These are phyloP conservation scores for Damaliscus lunatus DNA, from an alignment of 2,113 vertebrate genomes.

Conservation along the genomic window DNA sequence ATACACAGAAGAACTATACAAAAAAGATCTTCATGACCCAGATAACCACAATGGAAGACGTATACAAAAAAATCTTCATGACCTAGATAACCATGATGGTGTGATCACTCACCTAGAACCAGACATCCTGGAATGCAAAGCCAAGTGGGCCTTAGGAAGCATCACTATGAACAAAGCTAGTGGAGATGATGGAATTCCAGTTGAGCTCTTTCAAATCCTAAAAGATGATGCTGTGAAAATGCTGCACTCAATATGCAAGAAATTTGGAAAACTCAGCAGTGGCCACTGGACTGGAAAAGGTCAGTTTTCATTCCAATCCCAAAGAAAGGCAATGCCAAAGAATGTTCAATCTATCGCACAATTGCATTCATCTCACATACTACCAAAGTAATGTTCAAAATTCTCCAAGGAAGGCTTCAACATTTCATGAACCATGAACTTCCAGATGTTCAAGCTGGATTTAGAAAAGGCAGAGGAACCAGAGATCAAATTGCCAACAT, in stretches of 20 bases:
- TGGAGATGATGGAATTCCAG: not conserved
- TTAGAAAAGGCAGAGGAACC: not conserved
- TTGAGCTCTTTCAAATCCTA: not conserved
- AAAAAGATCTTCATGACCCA: not conserved
- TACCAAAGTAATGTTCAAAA: not conserved
- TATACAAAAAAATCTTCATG: not conserved
- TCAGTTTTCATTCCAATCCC: not conserved
- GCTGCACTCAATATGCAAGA: not conserved
- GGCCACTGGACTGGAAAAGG: not conserved
- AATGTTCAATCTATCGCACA: not conserved
- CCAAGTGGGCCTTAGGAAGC: not conserved
- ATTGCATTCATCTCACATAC: not conserved
- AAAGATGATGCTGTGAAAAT: not conserved
- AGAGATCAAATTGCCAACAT: not conserved
- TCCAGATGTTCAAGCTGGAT: not conserved
- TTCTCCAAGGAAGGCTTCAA: not conserved
- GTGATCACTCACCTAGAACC: not conserved
- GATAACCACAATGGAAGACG: not conserved
- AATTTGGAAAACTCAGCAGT: not conserved
- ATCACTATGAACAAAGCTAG: not conserved
- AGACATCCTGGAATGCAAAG: not conserved
- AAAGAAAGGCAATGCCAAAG: not conserved
- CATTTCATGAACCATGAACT: not conserved
- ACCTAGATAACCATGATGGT: not conserved
- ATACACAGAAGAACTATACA: not conserved